Conservation (phyloP, 1,140 invertebrate genomes). For the Anadara kagoshimensis region DNA sequence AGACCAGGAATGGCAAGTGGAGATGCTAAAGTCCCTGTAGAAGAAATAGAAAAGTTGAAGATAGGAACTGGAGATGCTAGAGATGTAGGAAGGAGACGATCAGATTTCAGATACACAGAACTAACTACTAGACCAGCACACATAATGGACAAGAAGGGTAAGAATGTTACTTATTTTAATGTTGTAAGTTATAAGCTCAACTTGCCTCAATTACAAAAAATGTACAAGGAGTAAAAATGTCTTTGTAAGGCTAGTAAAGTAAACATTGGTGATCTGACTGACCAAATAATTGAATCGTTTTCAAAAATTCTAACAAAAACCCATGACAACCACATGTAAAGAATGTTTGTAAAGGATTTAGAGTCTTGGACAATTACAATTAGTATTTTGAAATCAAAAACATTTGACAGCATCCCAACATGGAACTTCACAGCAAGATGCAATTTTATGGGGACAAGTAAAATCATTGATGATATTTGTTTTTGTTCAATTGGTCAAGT, state of each 20-base stretch:
- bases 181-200: neutral
- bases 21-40: conserved; percentile 34
- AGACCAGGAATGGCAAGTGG: conserved; percentile 47
- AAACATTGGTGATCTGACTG: neutral
- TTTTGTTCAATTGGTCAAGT: no score
- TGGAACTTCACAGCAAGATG: no score
- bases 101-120: conserved; percentile 44
- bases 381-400: no score
- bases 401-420: no score
- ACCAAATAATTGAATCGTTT: neutral
- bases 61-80: conserved; percentile 51
- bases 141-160: conserved; percentile 58
- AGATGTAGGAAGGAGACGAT: conserved; percentile 5
- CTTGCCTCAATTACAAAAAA: neutral
- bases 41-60: conserved; percentile 41
- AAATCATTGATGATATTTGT: no score
- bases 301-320: neutral
- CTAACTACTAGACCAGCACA: conserved; percentile 51
- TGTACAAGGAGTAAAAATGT: neutral
- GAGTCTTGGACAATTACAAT: no score
- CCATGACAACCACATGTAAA: neutral
- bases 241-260: neutral
- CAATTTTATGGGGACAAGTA: no score
- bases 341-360: no score
- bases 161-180: neutral